phyloP scores from a whole-genome alignment of 2,888 invertebrate species.

The Notodonta dromedarius region DNA sequence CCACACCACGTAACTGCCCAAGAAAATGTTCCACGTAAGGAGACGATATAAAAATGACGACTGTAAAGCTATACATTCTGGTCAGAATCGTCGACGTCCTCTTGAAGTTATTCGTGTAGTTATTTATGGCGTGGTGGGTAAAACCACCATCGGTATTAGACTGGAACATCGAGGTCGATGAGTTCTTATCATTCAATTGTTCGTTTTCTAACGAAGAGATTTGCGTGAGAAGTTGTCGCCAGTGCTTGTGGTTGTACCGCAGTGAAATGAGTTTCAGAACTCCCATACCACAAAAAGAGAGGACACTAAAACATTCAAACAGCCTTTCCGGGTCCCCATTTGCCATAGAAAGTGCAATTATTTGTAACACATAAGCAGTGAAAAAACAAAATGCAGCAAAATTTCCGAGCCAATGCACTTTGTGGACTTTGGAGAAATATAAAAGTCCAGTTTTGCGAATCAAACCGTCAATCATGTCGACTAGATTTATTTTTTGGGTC shows the following conservation, averaged over 20 bases:
- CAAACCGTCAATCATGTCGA: constrained; percentile 21
- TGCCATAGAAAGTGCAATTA: constrained; percentile 46
- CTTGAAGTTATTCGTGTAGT: constrained; percentile 53
- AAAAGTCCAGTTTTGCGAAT: constrained; percentile 48
- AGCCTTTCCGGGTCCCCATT: constrained; percentile 51
- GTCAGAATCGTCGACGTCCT: constrained; percentile 43
- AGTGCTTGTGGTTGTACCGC: constrained; percentile 37
- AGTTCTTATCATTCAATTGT: constrained; percentile 30
- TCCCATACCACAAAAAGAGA: constrained; percentile 65
- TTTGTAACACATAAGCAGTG: constrained; percentile 46
- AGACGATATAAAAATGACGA: constrained; percentile 52
- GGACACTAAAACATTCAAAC: constrained; percentile 64
- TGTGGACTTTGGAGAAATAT: constrained; percentile 22
- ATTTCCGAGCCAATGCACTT: constrained; percentile 42
- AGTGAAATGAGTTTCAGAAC: constrained; percentile 59
- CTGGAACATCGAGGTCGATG: constrained; percentile 30
- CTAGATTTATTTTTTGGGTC: constrained; percentile 5
- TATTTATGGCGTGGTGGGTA: constrained; percentile 26
- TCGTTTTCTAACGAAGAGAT: constrained; percentile 49
- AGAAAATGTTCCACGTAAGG: constrained; percentile 62
- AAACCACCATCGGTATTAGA: constrained; percentile 37
- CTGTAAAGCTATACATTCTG: constrained; percentile 57
- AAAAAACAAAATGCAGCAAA: constrained; percentile 48
- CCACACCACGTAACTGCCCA: constrained; percentile 29
- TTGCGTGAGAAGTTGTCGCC: constrained; percentile 51